These are phyloP conservation scores for Fulica atra DNA, from an alignment of 2,113 vertebrate genomes.

Conservation along the genomic window DNA sequence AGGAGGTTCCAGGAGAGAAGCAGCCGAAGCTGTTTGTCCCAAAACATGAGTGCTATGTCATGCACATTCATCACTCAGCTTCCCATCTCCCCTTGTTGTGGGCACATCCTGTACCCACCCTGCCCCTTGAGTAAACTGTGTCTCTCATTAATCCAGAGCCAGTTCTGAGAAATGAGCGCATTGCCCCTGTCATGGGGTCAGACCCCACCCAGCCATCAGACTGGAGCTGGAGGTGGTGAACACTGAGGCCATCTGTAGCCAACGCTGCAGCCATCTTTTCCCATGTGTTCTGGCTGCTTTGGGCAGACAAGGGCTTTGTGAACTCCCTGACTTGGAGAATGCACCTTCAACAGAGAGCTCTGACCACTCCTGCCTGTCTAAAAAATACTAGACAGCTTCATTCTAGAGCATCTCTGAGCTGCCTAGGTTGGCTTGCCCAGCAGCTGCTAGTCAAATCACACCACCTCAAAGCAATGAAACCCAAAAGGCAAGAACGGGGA, in stretches of 20 bases:
- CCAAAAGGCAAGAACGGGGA: not conserved
- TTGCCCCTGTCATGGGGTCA: accelerated
- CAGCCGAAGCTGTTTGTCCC: not conserved
- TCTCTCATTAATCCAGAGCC: not conserved
- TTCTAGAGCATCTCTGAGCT: not conserved
- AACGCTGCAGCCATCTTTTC: not conserved
- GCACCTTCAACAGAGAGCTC: not conserved
- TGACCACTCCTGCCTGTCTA: not conserved
- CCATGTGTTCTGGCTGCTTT: not conserved
- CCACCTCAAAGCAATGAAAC: conserved; percentile 27
- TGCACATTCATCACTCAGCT: not conserved
- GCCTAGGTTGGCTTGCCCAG: not conserved
- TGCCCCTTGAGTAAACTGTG: not conserved
- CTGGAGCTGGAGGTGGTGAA: not conserved
- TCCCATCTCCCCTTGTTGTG: not conserved
- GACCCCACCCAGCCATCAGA: not conserved
- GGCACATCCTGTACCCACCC: not conserved
- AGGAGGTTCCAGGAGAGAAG: not conserved
- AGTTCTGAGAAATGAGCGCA: not conserved
- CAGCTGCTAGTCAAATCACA: not conserved
- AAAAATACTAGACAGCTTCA: not conserved
- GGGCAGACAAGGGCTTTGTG: not conserved
- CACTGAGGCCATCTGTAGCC: too few species aligned
- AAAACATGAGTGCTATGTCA: accelerated
- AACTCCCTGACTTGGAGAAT: not conserved